Evolutionary conservation across 2,113 vertebrate genomes (phyloP).

Genomic region (Neotragus pygmaeus): DNA sequence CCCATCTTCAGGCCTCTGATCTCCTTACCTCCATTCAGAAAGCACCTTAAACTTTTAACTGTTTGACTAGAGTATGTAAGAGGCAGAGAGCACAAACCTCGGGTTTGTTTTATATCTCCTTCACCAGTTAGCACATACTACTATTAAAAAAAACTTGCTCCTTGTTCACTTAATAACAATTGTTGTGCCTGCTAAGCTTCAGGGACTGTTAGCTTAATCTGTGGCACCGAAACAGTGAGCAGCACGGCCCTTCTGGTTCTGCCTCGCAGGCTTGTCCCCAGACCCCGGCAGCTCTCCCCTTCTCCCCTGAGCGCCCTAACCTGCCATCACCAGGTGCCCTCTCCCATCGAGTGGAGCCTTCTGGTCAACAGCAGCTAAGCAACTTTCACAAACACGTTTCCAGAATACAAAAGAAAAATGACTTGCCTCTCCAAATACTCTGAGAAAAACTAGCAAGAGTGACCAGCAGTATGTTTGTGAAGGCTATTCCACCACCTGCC

Average conservation of each 20-base stretch:
- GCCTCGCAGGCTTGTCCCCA: not conserved
- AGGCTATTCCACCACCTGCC: not conserved
- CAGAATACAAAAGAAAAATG: not conserved
- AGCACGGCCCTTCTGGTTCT: not conserved
- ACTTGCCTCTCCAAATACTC: not conserved
- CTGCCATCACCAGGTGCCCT: not conserved
- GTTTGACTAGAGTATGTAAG: not conserved
- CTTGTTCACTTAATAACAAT: not conserved
- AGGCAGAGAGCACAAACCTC: not conserved
- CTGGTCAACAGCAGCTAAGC: not conserved
- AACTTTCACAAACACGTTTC: not conserved
- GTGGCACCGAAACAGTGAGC: not conserved
- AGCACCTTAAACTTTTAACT: not conserved
- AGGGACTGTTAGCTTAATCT: not conserved
- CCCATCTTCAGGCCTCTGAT: not conserved
- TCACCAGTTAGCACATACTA: not conserved
- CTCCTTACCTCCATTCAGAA: not conserved
- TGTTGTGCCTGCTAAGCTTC: not conserved
- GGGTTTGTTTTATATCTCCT: not conserved
- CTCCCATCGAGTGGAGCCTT: not conserved
- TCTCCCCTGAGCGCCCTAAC: not conserved
- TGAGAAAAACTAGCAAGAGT: slow-evolving; percentile 13
- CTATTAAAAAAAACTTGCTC: not conserved
- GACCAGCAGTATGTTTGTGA: not conserved
- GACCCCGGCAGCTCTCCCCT: not conserved